phyloP scores from a whole-genome alignment of 2,797 vertebrate species.

The Sebastes kiyomatsui region DNA sequence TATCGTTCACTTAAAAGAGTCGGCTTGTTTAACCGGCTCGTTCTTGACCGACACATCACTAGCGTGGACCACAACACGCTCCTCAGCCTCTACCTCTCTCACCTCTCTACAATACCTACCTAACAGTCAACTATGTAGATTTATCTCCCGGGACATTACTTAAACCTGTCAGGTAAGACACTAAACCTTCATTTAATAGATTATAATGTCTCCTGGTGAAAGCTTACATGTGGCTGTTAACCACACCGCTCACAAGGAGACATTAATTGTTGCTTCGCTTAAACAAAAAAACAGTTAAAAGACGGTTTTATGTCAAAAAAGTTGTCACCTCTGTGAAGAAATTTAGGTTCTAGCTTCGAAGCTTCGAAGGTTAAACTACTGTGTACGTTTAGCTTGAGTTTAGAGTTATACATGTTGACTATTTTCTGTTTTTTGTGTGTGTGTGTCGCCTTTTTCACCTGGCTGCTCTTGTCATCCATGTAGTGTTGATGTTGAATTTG shows the following conservation, averaged over 20 bases:
- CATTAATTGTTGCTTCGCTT: background rate
- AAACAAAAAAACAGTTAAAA: background rate
- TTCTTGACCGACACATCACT: no score
- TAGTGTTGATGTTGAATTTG: background rate
- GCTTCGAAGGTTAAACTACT: background rate
- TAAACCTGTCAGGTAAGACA: conserved; percentile 46
- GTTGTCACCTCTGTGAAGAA: background rate
- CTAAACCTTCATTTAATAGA: background rate
- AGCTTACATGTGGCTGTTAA: no score
- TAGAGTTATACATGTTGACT: background rate
- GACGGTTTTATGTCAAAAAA: background rate
- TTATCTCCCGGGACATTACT: background rate
- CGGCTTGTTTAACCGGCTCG: no score
- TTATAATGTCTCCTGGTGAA: accelerated
- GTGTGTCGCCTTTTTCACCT: background rate
- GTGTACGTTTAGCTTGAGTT: accelerated
- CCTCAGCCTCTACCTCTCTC: background rate
- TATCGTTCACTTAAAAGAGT: no score
- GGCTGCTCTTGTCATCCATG: background rate
- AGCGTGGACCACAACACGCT: conserved; percentile 1
- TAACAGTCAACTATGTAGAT: background rate
- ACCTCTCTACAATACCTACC: background rate
- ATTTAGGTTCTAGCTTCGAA: background rate
- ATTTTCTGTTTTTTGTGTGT: background rate
- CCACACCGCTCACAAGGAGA: background rate